Percentiles rank a stretch among this genome's conserved stretches.
Conservation (phyloP, 2,113 vertebrate genomes). For the Nycticryphes semicollaris region DNA sequence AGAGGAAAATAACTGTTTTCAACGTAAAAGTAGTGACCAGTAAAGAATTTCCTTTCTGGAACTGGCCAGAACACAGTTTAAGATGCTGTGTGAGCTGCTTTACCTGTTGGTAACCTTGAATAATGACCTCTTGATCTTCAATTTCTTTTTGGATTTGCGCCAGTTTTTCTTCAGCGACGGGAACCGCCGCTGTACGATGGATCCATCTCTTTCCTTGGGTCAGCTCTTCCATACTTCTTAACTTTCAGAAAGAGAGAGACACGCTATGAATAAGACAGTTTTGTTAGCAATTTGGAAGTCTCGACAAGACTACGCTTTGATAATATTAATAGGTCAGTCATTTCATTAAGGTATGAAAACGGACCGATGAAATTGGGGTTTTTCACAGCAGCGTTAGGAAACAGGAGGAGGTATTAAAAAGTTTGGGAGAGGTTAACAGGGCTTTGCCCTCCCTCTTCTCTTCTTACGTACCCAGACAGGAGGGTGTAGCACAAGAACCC, state of each 20-base stretch:
- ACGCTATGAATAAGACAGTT: neutral
- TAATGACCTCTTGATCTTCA: slow-evolving; percentile 87
- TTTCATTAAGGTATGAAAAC: neutral
- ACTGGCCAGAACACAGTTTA: neutral
- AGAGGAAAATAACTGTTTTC: neutral
- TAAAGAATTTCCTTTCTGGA: neutral
- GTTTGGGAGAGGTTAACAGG: neutral
- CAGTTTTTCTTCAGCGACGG: slow-evolving; percentile 79
- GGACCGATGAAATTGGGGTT: neutral
- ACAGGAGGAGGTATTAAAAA: neutral
- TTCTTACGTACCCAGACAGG: neutral
- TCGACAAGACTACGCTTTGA: neutral
- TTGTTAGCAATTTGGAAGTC: neutral
- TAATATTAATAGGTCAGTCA: neutral
- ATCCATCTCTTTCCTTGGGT: slow-evolving; percentile 71
- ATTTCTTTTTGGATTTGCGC: slow-evolving; percentile 86
- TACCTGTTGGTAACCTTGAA: slow-evolving; percentile 94
- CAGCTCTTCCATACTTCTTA: slow-evolving; percentile 81
- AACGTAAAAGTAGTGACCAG: neutral
- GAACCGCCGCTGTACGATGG: slow-evolving; percentile 41
- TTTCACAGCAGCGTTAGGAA: neutral
- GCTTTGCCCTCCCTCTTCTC: neutral
- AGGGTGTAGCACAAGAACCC: neutral
- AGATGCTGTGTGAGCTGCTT: too few species aligned
- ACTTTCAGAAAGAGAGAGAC: slow-evolving; percentile 62